A percentile compares a stretch with the other conserved stretches of the same genome.
phyloP scores from a whole-genome alignment of 37 sponge, comb jelly and placozoan genomes.

The Ianthella basta region DNA sequence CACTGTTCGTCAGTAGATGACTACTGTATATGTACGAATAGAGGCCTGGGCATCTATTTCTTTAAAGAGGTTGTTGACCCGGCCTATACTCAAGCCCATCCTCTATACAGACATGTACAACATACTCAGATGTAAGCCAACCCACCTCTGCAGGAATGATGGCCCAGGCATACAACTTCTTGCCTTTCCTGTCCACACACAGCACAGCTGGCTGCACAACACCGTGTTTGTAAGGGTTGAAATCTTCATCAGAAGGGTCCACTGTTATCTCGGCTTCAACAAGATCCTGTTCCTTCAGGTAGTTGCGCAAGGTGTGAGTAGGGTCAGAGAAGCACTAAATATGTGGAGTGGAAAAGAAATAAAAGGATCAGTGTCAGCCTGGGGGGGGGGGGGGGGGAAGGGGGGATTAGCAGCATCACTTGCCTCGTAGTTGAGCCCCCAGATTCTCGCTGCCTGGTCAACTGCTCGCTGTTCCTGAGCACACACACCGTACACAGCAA shows the following conservation, averaged over 20 bases:
- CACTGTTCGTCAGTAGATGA: no score
- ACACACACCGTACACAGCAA: constrained; percentile 73
- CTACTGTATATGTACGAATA: no score
- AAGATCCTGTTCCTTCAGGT: constrained; percentile 52
- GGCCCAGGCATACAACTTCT: constrained; percentile 66
- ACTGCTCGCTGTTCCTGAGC: constrained; percentile 60
- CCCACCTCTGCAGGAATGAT: constrained; percentile 66
- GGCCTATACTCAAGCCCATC: no score
- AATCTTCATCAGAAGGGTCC: constrained; percentile 56
- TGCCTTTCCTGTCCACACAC: constrained; percentile 48
- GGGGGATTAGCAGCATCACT: not conserved
- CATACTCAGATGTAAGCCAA: not conserved
- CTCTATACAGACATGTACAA: no score
- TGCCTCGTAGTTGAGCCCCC: constrained; percentile 55
- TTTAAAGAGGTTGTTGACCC: no score
- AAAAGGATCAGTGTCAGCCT: no score
- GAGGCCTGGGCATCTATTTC: no score
- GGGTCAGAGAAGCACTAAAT: constrained; percentile 72
- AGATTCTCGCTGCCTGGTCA: constrained; percentile 52
- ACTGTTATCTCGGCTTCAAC: constrained; percentile 56
- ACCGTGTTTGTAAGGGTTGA: constrained; percentile 71
- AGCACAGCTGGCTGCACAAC: constrained; percentile 84
- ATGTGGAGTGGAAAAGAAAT: not conserved
- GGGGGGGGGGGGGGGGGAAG: not conserved
- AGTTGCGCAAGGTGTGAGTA: constrained; percentile 66